Conservation (phyloP, 53 echinoderm and acorn worm species). For the Zoroaster sp. region DNA sequence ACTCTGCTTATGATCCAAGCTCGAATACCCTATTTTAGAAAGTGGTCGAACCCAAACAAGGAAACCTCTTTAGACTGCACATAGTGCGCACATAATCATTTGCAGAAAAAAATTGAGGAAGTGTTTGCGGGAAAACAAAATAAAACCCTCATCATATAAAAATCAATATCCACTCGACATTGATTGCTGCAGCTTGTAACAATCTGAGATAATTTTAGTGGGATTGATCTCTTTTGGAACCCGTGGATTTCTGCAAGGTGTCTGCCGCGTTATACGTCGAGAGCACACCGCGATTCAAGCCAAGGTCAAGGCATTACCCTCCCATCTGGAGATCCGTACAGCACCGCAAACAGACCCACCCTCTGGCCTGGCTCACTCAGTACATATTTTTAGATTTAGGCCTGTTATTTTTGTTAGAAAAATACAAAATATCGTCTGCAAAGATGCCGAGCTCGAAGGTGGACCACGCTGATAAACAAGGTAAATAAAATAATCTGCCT, state of each 20-base stretch:
- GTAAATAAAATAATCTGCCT: slow-evolving; percentile 13
- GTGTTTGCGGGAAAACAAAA: background rate
- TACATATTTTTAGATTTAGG: background rate
- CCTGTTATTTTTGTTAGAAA: background rate
- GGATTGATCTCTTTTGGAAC: background rate
- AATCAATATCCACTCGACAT: background rate
- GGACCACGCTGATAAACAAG: slow-evolving; percentile 42
- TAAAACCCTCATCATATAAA: background rate
- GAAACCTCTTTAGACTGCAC: slow-evolving; percentile 2
- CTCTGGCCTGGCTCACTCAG: background rate
- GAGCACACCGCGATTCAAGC: background rate
- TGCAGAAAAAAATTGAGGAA: slow-evolving; percentile 27
- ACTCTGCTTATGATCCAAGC: no score
- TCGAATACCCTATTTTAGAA: background rate
- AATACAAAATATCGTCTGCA: no score
- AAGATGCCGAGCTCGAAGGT: slow-evolving; percentile 44
- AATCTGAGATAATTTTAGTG: background rate
- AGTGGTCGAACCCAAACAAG: slow-evolving; percentile 50
- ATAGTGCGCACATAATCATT: background rate
- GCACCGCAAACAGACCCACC: background rate
- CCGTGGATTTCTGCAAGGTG: slow-evolving; percentile 13
- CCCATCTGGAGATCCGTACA: background rate
- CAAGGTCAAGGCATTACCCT: background rate
- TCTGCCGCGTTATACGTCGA: background rate
- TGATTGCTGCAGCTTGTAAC: background rate